Percentiles rank a stretch among this genome's conserved stretches.
Evolutionary conservation across 2,797 vertebrate species (phyloP).

Genomic region (Hafferia zeledoni): DNA sequence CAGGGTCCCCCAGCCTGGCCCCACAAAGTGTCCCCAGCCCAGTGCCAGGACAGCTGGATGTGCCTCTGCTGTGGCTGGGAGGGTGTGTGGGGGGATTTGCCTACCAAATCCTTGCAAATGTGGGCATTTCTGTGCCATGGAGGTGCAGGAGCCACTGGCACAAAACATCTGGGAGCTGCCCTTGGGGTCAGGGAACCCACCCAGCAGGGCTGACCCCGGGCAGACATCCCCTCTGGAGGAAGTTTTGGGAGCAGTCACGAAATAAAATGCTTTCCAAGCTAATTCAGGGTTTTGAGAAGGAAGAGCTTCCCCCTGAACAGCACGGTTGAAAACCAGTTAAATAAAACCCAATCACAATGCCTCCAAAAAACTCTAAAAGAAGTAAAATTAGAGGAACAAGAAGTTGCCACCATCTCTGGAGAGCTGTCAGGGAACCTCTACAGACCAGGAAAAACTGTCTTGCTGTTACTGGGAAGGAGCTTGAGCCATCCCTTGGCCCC

Average conservation of each 20-base stretch:
- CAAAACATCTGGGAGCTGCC: not conserved
- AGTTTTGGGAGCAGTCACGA: accelerated
- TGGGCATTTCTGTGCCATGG: not conserved
- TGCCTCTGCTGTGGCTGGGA: not conserved
- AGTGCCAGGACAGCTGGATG: accelerated
- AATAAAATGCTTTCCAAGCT: not conserved
- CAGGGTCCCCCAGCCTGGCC: not conserved
- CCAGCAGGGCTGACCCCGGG: accelerated
- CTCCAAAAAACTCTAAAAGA: not conserved
- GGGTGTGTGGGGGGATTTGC: not conserved
- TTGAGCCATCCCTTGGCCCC: not conserved
- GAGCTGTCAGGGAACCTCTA: not conserved
- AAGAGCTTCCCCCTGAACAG: not conserved
- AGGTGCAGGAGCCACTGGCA: not conserved
- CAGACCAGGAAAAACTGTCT: not conserved
- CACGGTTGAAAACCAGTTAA: not conserved
- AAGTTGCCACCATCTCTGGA: not conserved
- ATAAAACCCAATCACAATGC: accelerated
- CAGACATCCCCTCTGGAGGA: not conserved
- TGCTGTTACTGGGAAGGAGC: not conserved
- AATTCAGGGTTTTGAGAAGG: not conserved
- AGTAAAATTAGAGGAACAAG: not conserved
- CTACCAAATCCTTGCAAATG: constrained; percentile 41
- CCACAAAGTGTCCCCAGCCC: not conserved
- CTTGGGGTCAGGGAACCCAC: accelerated